Conservation (phyloP, 2,888 invertebrate species). For the Rhagium mordax region DNA sequence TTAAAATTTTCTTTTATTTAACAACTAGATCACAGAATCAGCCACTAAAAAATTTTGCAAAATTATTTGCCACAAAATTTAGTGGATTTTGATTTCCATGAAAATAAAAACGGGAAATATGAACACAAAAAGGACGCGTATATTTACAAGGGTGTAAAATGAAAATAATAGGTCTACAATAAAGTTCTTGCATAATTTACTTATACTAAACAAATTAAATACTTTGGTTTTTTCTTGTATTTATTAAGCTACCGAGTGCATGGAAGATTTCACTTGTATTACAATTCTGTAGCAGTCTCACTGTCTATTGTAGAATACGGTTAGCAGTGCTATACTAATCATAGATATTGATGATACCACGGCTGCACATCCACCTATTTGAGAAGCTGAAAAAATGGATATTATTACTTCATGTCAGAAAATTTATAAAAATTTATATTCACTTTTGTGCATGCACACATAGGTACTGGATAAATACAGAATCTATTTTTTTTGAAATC, state of each 20-base stretch:
- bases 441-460: no score
- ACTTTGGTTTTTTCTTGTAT: slow-evolving; percentile 59
- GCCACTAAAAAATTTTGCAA: slow-evolving; percentile 43
- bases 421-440: no score
- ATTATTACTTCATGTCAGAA: no score
- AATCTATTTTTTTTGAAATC: no score
- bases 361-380: slow-evolving; percentile 44
- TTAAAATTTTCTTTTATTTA: slow-evolving; percentile 30
- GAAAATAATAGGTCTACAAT: slow-evolving; percentile 32
- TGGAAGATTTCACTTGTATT: slow-evolving; percentile 57
- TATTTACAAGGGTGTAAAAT: slow-evolving; percentile 46
- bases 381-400: no score
- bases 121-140: slow-evolving; percentile 48
- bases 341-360: slow-evolving; percentile 50
- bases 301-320: slow-evolving; percentile 48
- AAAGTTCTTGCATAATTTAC: slow-evolving; percentile 46
- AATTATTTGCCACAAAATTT: slow-evolving; percentile 35
- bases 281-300: slow-evolving; percentile 43
- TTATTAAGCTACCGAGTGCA: slow-evolving; percentile 64
- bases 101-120: slow-evolving; percentile 36
- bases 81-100: slow-evolving; percentile 41
- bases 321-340: slow-evolving; percentile 55
- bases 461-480: no score
- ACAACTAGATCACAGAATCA: slow-evolving; percentile 49
- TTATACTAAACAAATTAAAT: slow-evolving; percentile 53